These are phyloP conservation scores for Hipparchia sbordonii DNA, from an alignment of 2,888 invertebrate species.

Conservation along the genomic window DNA sequence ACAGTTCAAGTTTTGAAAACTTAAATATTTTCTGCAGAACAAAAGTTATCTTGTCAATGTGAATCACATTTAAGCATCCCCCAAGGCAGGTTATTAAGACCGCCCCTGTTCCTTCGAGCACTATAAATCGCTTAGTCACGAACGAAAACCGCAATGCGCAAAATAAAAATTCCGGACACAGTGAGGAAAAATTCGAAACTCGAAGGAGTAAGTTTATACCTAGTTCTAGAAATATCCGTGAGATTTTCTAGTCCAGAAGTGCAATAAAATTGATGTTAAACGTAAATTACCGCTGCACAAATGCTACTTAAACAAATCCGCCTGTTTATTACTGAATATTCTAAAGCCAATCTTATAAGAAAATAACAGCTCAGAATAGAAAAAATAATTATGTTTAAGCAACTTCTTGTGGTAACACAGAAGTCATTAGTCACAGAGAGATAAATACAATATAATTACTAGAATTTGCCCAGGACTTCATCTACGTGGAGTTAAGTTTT, in stretches of 20 bases:
- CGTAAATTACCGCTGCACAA: not conserved
- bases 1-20: not conserved
- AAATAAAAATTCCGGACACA: conserved; percentile 23
- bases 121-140: conserved; percentile 24
- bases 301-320: not conserved
- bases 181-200: conserved; percentile 8
- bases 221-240: not conserved
- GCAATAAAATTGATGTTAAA: conserved; percentile 14
- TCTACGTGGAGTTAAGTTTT: no score
- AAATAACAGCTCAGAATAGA: not conserved
- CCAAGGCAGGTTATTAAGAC: conserved; percentile 16
- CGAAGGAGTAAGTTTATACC: not conserved
- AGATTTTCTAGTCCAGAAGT: conserved; percentile 6
- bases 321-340: not conserved
- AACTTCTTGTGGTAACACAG: no score
- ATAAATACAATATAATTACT: no score
- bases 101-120: conserved; percentile 10
- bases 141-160: conserved; percentile 31
- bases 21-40: not conserved
- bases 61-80: conserved; percentile 8
- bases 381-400: not conserved
- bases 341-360: not conserved
- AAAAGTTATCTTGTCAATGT: not conserved
- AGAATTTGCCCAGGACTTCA: no score
- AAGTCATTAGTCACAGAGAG: no score